These are phyloP conservation scores for Choloepus hoffmanni DNA, from an alignment of 2,113 vertebrate species.

Conservation along the genomic window DNA sequence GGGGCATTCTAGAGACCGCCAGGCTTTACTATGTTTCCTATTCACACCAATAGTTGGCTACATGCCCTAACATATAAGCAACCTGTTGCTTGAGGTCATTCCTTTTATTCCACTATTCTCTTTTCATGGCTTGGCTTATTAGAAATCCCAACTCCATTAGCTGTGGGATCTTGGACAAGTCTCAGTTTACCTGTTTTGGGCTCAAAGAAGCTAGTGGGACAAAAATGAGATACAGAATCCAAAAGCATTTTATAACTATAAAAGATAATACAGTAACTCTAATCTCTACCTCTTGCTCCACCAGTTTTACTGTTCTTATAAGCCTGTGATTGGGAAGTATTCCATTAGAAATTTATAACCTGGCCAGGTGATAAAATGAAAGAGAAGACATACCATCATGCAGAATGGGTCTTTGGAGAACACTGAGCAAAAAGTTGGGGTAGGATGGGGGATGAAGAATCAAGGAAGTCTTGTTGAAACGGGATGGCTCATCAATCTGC, in stretches of 20 bases:
- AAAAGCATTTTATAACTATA: neutral
- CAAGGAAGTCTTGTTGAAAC: neutral
- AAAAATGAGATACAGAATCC: neutral
- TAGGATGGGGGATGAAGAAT: neutral
- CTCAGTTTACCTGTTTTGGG: constrained; percentile 8
- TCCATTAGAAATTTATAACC: neutral
- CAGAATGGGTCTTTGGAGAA: neutral
- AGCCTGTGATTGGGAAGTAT: neutral
- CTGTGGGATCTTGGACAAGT: too few species aligned
- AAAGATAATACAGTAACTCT: neutral
- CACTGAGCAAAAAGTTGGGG: neutral
- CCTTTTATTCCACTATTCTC: neutral
- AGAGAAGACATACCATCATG: neutral
- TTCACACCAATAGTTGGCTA: neutral
- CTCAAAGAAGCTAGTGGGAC: neutral
- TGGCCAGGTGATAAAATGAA: neutral
- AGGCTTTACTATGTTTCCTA: neutral
- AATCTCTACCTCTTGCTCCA: neutral
- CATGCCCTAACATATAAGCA: neutral
- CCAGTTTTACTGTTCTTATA: neutral
- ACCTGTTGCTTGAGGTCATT: neutral
- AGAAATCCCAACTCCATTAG: neutral
- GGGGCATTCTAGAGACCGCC: neutral
- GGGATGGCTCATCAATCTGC: neutral
- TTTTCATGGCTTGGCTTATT: neutral